These are phyloP conservation scores for Apodemia hepburni DNA, from an alignment of 2,888 invertebrate genomes.

Conservation along the genomic window DNA sequence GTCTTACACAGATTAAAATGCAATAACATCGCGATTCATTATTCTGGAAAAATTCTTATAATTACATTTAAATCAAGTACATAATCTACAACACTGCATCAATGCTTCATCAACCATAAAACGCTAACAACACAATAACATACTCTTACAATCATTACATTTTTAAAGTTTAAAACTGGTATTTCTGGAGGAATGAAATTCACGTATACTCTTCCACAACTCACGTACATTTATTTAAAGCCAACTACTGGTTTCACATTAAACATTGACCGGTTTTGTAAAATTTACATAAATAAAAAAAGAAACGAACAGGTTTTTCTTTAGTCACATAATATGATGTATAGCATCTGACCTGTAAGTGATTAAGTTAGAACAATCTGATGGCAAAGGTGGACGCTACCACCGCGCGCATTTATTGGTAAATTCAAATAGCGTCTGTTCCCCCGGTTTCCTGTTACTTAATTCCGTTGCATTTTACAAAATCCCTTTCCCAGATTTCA, in stretches of 20 bases:
- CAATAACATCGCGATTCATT: conserved; percentile 17
- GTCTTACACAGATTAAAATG: conserved; percentile 6
- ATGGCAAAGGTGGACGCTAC: no score
- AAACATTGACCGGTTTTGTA: neutral
- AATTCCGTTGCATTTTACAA: no score
- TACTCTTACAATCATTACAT: neutral
- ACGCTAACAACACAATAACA: neutral
- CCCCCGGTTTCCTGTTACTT: no score
- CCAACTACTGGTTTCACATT: neutral
- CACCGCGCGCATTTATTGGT: no score
- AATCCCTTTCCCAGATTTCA: no score
- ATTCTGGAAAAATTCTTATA: conserved; percentile 24
- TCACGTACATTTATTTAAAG: neutral
- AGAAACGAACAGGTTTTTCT: no score
- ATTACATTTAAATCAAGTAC: conserved; percentile 15
- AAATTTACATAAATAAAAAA: no score
- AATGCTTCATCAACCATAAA: neutral
- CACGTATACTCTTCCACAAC: neutral
- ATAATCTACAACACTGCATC: neutral
- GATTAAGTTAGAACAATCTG: no score
- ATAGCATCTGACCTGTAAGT: no score
- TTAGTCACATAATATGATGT: no score
- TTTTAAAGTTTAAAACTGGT: neutral
- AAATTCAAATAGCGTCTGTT: no score
- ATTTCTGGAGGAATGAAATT: neutral